Evolutionary conservation across 2,888 invertebrate species (phyloP), one percentile per base, ranked within the genome.

Genomic region (Thecocarcelia acutangulata): DNA sequence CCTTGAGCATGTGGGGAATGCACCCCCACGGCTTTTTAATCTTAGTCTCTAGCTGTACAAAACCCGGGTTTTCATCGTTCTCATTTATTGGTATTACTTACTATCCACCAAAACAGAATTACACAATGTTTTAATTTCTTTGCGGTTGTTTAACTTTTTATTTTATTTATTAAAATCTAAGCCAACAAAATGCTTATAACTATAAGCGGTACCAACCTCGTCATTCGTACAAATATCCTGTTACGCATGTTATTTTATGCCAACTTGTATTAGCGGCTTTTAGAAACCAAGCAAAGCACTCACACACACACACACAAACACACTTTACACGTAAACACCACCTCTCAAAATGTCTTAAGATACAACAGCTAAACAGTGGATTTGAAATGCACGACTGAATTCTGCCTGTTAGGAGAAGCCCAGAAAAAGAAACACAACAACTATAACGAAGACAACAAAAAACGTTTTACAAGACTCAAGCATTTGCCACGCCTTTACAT

Each of bases 361-460:
- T 19, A 68, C 19, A 48, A 59, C 56, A 50, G 54, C 46, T 42
- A 9, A 59, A 50, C 28, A 50, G 3, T 40, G 48, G 68, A 80
- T 72, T 78, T 80, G 70, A 74, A 80, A 80, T 80, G 83, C 83
- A 80, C 77, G 80, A 76, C 76, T 80, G 83, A 76, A 73, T 48
- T 19, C 58, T 17, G 44, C 15, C 28, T 40, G 40, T 40, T 24
- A 54, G 70, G 69, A 66, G 70, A 68, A 59, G 66, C 56, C 68
- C 50, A 73, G 56, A 61, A 54, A 75, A 8, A 33, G 5, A 33
- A 33, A 33, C 3, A 5, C 33, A 33, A 9, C 33, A 33, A 33
- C 33, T 6, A 33, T 1, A 24, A 24, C 33, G 8, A 8, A 5
- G 8, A 9, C 33, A 33, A 8, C 33, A 9, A 44, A 28, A 66